These are phyloP conservation scores for Poeciliopsis gracilis DNA, from an alignment of 2,797 vertebrate genomes.

Conservation along the genomic window DNA sequence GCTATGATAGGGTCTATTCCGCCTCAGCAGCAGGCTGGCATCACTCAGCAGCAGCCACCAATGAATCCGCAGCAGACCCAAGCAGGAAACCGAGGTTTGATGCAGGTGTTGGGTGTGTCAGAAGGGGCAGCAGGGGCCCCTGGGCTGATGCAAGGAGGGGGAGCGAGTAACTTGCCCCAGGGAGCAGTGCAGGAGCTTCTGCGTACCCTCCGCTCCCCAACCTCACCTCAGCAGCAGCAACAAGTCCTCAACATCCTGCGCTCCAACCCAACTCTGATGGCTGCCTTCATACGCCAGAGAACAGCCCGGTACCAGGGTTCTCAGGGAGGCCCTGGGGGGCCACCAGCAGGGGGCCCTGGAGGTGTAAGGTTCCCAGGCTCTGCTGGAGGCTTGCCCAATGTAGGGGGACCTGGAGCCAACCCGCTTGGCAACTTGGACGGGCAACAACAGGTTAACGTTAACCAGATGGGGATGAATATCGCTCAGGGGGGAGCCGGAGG, in stretches of 20 bases:
- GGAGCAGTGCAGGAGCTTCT: slow-evolving; percentile 93
- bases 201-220: slow-evolving; percentile 93
- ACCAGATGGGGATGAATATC: slow-evolving; percentile 85
- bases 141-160: slow-evolving; percentile 69
- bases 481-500: slow-evolving; percentile 80
- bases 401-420: slow-evolving; percentile 69
- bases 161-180: slow-evolving; percentile 83
- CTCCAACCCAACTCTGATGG: slow-evolving; percentile 94
- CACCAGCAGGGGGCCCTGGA: slow-evolving; percentile 67
- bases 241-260: slow-evolving; percentile 97
- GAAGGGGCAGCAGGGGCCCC: slow-evolving; percentile 64
- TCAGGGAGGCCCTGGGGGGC: slow-evolving; percentile 66
- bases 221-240: slow-evolving; percentile 93
- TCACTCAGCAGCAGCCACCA: slow-evolving; percentile 63
- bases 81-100: slow-evolving; percentile 78
- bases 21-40: slow-evolving; percentile 66
- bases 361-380: slow-evolving; percentile 21
- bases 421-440: slow-evolving; percentile 73
- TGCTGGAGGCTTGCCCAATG: slow-evolving; percentile 5
- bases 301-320: slow-evolving; percentile 88
- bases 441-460: slow-evolving; percentile 78
- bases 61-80: slow-evolving; percentile 75
- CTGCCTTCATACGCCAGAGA: slow-evolving; percentile 95
- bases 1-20: slow-evolving; percentile 78
- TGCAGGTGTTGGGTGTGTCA: slow-evolving; percentile 73